Conservation (phyloP, 35 echinoderm and acorn worm species). For the Lytechinus variegatus region DNA sequence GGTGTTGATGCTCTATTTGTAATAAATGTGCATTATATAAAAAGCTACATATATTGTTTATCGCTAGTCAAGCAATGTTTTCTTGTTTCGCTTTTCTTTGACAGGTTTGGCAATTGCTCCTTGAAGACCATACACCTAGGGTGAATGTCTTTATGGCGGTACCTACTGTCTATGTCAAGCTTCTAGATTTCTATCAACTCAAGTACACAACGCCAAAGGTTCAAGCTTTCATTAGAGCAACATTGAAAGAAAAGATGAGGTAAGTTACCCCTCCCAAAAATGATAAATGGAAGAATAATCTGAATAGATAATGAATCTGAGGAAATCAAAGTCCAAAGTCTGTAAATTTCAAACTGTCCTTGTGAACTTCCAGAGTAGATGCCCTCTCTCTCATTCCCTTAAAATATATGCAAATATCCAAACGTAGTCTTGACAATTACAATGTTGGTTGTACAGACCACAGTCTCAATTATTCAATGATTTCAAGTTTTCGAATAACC, state of each 20-base stretch:
- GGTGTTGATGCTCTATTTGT: too few relatives aligned
- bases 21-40: too few relatives aligned
- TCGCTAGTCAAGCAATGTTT: neutral
- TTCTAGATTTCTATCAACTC: constrained; percentile 80
- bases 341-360: neutral
- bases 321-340: too few relatives aligned
- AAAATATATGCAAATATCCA: too few relatives aligned
- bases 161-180: constrained; percentile 93
- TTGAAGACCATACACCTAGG: constrained; percentile 63
- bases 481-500: too few relatives aligned
- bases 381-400: neutral
- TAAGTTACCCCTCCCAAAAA: neutral
- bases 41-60: too few relatives aligned
- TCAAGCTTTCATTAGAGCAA: constrained; percentile 78
- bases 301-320: neutral
- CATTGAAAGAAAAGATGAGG: constrained; percentile 83
- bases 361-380: neutral
- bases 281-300: neutral
- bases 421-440: too few relatives aligned
- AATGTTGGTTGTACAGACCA: too few relatives aligned
- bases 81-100: neutral
- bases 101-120: constrained; percentile 84
- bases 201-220: constrained; percentile 68
- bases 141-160: constrained; percentile 96
- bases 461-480: too few relatives aligned